Base-by-base conservation (phyloP, 2,888 invertebrate genomes). In the Habroteleia sp. region DNA sequence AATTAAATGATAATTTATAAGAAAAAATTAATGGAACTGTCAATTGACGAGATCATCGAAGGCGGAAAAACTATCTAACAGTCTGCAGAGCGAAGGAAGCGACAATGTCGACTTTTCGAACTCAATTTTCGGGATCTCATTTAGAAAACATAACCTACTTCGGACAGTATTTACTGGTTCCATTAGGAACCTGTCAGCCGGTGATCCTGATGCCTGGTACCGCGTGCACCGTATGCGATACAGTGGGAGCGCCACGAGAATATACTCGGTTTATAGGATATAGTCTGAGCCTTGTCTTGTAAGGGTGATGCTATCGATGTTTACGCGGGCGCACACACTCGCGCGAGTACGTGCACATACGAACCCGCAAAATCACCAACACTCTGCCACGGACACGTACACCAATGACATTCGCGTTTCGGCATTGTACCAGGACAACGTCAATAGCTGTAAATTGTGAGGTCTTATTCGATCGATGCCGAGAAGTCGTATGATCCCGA, bases 181-280 rank as follows among this genome's bases (percentile, higher is more conserved):
- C 86, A 88, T 88, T 88, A 87, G 87, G 86, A 84, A 86, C 78
- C 87, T 88, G 88, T 88, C 88, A 88, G 86, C 81, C 81, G 79
- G 82, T 87, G 87, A 87, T 87, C 87, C 85, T 78, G 81, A 80
- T 42, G 75, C 63, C 81, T 81, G 82, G 80, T 83, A 81, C 82
- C 77, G 77, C 77, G 74, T 78, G 77, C 78, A 41, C 58, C 56
- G 65, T 62, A 50, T 63, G 48, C 71, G 71, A 74, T 74, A 77
- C 66, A 72, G 35, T 44, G 27, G 27, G 27, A 54, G 60, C 41
- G 39, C 62, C 65, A 58, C 66, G 60, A 72, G 75, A 76, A 72
- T 72, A 76, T 63, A 76, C 69, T 69, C 69, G 74, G 76, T 71
- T 77, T 77, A 74, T 77, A 66, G 74, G 74, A 72, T 72, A 62